phyloP scores from a whole-genome alignment of 23 tunicate species.

The Ascidia mentula region DNA sequence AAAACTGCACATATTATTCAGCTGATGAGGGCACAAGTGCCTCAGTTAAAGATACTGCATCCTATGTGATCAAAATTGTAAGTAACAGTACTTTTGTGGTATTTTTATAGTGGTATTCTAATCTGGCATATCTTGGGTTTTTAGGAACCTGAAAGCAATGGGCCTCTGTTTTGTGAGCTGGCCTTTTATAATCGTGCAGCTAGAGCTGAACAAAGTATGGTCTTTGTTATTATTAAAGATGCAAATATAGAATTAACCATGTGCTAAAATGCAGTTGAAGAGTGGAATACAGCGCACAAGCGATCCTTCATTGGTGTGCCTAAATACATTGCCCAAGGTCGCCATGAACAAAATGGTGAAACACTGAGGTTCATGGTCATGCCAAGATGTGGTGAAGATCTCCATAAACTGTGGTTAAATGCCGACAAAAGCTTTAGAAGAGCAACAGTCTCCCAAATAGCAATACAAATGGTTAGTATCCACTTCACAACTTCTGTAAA shows the following conservation, averaged over 20 bases:
- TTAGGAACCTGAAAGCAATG: conserved; percentile 90
- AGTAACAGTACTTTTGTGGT: too few species aligned
- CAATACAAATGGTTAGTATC: conserved; percentile 58
- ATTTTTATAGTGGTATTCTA: too few species aligned
- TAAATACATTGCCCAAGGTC: conserved; percentile 76
- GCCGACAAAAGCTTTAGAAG: conserved; percentile 65
- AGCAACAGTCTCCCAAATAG: conserved; percentile 69
- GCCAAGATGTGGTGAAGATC: conserved; percentile 96
- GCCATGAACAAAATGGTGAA: conserved; percentile 39
- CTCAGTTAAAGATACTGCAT: conserved; percentile 55
- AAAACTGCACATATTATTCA: conserved; percentile 15
- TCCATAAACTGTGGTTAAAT: conserved; percentile 80
- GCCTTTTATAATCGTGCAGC: conserved; percentile 92
- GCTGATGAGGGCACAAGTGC: conserved; percentile 39
- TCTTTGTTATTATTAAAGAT: background rate
- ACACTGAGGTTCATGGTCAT: conserved; percentile 88
- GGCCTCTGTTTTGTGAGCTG: conserved; percentile 86
- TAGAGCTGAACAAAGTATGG: conserved; percentile 63
- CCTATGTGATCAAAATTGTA: conserved; percentile 87
- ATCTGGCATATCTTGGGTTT: too few species aligned
- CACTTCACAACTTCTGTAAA: background rate
- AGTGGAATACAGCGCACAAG: conserved; percentile 48
- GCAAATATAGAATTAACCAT: background rate
- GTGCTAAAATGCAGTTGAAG: conserved; percentile 36
- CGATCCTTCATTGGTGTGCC: conserved; percentile 66